Percentiles rank a stretch among this genome's conserved stretches.
Evolutionary conservation across 2,113 vertebrate genomes (phyloP).

Genomic region (Engraulis encrasicolus): DNA sequence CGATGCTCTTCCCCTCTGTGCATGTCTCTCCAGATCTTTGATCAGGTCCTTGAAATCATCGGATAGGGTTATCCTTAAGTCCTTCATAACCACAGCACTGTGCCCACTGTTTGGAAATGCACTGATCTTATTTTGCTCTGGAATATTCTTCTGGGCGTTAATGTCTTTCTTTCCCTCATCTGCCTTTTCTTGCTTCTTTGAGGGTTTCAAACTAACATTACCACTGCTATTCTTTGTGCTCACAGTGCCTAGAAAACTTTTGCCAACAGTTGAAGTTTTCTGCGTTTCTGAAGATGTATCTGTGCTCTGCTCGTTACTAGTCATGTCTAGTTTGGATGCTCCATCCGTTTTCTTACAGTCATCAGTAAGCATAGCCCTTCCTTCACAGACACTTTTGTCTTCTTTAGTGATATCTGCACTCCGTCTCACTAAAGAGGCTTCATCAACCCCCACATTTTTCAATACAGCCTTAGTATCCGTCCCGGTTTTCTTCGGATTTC

Average conservation of each 20-base stretch:
- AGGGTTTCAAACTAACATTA: neutral
- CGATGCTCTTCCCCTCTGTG: slow-evolving; percentile 19
- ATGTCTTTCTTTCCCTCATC: neutral
- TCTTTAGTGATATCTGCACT: neutral
- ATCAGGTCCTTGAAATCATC: slow-evolving; percentile 70
- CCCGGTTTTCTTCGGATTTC: neutral
- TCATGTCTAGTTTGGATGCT: neutral
- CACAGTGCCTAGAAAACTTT: neutral
- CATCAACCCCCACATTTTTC: neutral
- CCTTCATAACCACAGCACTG: slow-evolving; percentile 66
- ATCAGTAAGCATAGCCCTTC: neutral
- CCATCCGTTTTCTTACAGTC: slow-evolving; percentile 24
- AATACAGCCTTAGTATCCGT: neutral
- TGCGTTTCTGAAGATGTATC: neutral
- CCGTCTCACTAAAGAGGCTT: neutral
- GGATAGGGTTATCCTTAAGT: slow-evolving; percentile 67
- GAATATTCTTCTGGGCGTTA: neutral
- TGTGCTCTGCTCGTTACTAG: slow-evolving; percentile 6
- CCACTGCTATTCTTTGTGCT: neutral
- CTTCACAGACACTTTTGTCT: neutral
- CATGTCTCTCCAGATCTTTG: slow-evolving; percentile 36
- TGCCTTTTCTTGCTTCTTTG: neutral
- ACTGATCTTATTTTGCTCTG: slow-evolving; percentile 13
- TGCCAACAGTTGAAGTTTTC: neutral
- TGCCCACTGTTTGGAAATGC: slow-evolving; percentile 30